A percentile compares a stretch with the other conserved stretches of the same genome.
Evolutionary conservation across 2,888 invertebrate species (phyloP).

Genomic region (Automeris io): DNA sequence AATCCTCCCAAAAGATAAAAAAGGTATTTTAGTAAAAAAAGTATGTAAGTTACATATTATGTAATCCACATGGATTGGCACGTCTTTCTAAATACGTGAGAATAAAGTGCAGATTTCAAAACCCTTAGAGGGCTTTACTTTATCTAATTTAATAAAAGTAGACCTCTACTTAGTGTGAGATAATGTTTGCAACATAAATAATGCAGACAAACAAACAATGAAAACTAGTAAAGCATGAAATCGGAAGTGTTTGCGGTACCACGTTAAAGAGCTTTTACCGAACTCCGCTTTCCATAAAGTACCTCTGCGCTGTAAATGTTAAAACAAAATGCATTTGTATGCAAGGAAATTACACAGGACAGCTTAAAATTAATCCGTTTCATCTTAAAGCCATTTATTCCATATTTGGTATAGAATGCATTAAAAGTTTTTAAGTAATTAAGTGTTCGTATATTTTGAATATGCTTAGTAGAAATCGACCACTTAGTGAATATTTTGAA

Average conservation of each 20-base stretch:
- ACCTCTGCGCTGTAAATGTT: not conserved
- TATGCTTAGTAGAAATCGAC: too few species aligned
- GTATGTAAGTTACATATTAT: too few species aligned
- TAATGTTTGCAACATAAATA: not conserved
- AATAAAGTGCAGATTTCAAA: too few species aligned
- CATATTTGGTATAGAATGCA: not conserved
- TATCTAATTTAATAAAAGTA: too few species aligned
- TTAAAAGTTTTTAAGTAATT: not conserved
- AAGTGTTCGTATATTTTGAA: not conserved
- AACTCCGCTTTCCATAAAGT: conserved; percentile 4
- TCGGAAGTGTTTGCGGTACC: conserved; percentile 12
- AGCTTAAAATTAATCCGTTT: not conserved
- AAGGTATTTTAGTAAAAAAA: too few species aligned
- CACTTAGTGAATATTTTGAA: too few species aligned
- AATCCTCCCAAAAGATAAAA: too few species aligned
- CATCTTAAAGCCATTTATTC: not conserved
- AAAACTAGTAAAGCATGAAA: conserved; percentile 11
- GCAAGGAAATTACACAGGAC: conserved; percentile 1
- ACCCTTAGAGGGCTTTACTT: too few species aligned
- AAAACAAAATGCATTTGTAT: conserved; percentile 3
- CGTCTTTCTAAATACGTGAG: too few species aligned
- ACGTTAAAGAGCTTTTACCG: conserved; percentile 13
- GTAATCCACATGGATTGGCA: too few species aligned
- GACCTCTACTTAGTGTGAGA: too few species aligned
- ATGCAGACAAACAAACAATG: not conserved